Percentiles rank a stretch among this genome's conserved stretches.
Conservation (phyloP, 2,888 invertebrate genomes). For the Eurois occulta region DNA sequence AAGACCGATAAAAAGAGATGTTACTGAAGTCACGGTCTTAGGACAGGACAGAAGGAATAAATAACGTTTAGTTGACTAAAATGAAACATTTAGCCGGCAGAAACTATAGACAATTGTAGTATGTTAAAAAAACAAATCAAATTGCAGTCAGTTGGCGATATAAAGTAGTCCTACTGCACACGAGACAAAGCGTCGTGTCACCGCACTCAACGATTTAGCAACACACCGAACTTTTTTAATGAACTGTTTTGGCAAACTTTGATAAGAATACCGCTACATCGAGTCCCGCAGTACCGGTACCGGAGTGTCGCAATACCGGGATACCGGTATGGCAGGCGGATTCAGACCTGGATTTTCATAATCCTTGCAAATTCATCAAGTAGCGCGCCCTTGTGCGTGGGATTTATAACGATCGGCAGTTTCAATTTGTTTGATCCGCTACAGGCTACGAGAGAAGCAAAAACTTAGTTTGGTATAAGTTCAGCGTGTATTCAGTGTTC, state of each 20-base stretch:
- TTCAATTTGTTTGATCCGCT: conserved; percentile 62
- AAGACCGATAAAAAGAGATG: not conserved
- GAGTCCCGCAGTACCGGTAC: conserved; percentile 7
- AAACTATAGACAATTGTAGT: not conserved
- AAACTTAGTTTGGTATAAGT: conserved; percentile 40
- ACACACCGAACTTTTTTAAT: conserved; percentile 65
- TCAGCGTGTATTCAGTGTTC: conserved; percentile 18
- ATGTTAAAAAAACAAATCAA: not conserved
- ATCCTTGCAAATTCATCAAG: conserved; percentile 59
- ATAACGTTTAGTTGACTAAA: not conserved
- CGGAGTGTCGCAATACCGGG: not conserved
- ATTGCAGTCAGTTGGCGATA: not conserved
- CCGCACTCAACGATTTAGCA: conserved; percentile 41
- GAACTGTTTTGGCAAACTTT: conserved; percentile 61
- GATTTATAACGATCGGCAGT: conserved; percentile 56
- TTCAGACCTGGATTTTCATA: conserved; percentile 59
- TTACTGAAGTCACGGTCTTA: not conserved
- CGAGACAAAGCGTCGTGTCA: not conserved
- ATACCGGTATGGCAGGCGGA: conserved; percentile 9
- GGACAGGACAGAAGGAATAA: not conserved
- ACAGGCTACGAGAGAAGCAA: conserved; percentile 8
- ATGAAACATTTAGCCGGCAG: not conserved
- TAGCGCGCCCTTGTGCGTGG: conserved; percentile 43
- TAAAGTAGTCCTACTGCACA: conserved; percentile 18
- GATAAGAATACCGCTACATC: conserved; percentile 42